A percentile compares a stretch with the other conserved stretches of the same genome.
phyloP scores from a whole-genome alignment of 2,797 vertebrate species.

The Scolopax rusticola region DNA sequence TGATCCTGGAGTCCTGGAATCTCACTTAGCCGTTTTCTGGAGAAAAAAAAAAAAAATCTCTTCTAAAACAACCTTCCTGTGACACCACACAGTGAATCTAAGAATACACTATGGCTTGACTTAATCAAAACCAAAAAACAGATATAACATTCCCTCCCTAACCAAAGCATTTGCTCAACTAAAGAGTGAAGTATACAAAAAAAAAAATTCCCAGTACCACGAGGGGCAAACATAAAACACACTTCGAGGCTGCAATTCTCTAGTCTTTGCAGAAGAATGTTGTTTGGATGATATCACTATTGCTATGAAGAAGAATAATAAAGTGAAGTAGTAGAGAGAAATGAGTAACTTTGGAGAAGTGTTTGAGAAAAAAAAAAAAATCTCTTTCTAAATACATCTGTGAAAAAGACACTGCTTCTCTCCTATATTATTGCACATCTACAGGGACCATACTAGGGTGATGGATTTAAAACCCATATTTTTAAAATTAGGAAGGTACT shows the following conservation, averaged over 20 bases:
- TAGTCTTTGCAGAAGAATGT: neutral
- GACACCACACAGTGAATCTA: neutral
- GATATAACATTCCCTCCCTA: neutral
- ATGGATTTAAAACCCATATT: neutral
- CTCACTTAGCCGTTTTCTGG: neutral
- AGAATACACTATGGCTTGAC: neutral
- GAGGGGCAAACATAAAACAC: neutral
- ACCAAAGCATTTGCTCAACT: neutral
- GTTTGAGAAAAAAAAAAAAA: neutral
- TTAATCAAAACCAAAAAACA: conserved; percentile 28
- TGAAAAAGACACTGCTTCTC: neutral
- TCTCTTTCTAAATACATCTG: neutral
- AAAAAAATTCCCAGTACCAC: neutral
- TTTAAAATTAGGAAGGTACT: neutral
- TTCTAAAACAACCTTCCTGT: neutral
- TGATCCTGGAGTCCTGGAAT: neutral
- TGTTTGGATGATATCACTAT: neutral
- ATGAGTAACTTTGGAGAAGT: neutral
- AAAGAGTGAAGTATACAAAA: neutral
- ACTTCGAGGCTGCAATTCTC: neutral
- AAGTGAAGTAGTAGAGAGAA: neutral
- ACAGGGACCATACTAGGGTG: neutral
- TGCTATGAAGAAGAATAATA: neutral
- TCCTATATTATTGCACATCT: neutral
- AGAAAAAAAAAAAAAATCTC: neutral